Evolutionary conservation across 1,140 invertebrate genomes (phyloP).

Genomic region (Monochamus saltuarius): DNA sequence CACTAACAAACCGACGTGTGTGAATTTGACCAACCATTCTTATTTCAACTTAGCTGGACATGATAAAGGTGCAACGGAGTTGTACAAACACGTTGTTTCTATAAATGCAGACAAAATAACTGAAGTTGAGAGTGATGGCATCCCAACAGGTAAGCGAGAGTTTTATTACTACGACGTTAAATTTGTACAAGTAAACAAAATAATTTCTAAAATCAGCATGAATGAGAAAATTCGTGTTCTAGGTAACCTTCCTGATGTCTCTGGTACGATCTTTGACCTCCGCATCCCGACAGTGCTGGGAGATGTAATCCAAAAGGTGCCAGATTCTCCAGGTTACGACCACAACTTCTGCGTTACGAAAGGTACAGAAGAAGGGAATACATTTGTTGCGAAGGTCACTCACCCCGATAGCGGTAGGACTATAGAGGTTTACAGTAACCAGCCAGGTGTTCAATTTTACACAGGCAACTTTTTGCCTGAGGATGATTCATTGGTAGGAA

Average conservation of each 20-base stretch:
- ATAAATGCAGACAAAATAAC: constrained; percentile 79
- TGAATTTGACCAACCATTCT: constrained; percentile 91
- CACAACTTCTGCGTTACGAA: constrained; percentile 64
- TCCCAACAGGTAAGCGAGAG: constrained; percentile 78
- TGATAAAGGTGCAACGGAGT: constrained; percentile 55
- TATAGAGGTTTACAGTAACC: constrained; percentile 78
- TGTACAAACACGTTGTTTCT: constrained; percentile 72
- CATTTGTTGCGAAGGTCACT: constrained; percentile 55
- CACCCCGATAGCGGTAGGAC: constrained; percentile 71
- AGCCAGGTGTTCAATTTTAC: constrained; percentile 90
- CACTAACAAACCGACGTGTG: constrained; percentile 74
- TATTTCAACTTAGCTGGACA: constrained; percentile 94
- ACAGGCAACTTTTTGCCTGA: constrained; percentile 76
- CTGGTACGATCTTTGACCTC: constrained; percentile 61
- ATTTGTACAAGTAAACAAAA: background rate
- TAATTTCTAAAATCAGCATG: background rate
- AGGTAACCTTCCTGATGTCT: constrained; percentile 42
- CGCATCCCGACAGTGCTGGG: constrained; percentile 59
- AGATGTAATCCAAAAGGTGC: constrained; percentile 52
- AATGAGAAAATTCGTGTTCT: constrained; percentile 16
- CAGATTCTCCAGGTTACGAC: constrained; percentile 66
- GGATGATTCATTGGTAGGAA: constrained; percentile 57
- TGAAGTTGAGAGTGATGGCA: constrained; percentile 69
- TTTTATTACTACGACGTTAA: background rate
- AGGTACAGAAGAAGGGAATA: constrained; percentile 31